These are phyloP conservation scores for Euplagia quadripunctaria DNA, from an alignment of 2,888 invertebrate genomes.

Conservation along the genomic window DNA sequence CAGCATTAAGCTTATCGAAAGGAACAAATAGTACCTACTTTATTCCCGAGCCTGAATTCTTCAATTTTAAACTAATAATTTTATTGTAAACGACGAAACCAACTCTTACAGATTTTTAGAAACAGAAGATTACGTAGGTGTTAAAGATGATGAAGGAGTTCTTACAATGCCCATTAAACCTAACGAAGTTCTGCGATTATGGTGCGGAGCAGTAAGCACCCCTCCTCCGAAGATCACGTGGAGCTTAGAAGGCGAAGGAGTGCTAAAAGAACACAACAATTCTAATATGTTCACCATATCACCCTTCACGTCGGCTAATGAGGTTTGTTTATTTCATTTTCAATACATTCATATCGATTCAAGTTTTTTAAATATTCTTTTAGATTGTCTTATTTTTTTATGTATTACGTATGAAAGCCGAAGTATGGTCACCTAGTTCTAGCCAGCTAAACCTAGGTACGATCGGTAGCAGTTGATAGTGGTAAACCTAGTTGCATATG, in stretches of 20 bases:
- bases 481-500: too few species aligned
- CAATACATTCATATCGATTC: too few species aligned
- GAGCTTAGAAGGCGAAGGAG: constrained; percentile 81
- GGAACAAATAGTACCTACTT: too few species aligned
- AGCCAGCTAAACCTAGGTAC: too few species aligned
- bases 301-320: constrained; percentile 72
- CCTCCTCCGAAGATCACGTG: constrained; percentile 89
- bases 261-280: constrained; percentile 74
- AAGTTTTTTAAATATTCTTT: too few species aligned
- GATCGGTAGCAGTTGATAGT: too few species aligned
- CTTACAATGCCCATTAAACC: constrained; percentile 70
- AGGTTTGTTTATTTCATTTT: constrained; percentile 61
- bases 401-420: too few species aligned
- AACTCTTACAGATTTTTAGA: constrained; percentile 71
- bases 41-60: too few species aligned
- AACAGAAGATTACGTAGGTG: constrained; percentile 77
- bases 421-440: too few species aligned
- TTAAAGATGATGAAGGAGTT: constrained; percentile 69
- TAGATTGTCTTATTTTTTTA: too few species aligned
- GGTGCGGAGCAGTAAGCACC: constrained; percentile 89
- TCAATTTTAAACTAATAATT: too few species aligned
- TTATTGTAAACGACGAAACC: not conserved
- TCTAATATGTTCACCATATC: constrained; percentile 76
- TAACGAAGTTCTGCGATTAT: constrained; percentile 83
- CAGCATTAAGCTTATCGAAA: too few species aligned